Base-by-base conservation (phyloP, 2,888 invertebrate species). In the Periphyllus acericola region DNA sequence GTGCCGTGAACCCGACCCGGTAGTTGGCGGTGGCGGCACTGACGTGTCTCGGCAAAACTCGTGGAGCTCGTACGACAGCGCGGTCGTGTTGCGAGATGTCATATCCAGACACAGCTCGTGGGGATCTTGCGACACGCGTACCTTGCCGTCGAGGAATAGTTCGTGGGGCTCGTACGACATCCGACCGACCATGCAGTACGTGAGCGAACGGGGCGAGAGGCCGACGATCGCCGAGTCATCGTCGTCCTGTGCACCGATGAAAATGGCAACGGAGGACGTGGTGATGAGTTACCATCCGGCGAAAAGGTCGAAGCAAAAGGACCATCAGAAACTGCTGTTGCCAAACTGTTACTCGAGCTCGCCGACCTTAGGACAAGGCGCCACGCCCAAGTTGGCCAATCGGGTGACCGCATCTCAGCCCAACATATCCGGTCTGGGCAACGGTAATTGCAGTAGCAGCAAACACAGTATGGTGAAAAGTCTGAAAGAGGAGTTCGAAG, bases 401-500 rank as follows among this genome's bases (percentile, higher is more conserved):
- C 78, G 89, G 40, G 89, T 68, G 21, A 89, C 89, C 8, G 82
- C 72, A 6, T 60, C 81, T 5, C 85, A 89, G 32, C 85, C 89
- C 4, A 72, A 79, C 74, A 83, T 87, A 79, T 83, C 79, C 19
- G 87, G 83, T 89, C 80, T 74, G 91, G 91, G 89, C 89, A 90
- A 2, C 89, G 91, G 4, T 91, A 92, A 75, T 91, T 92, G 36
- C 92, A 92, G 89, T 90, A 93, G 93, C 34, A 78, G 52, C 21
- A 80, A 3, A 6, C 78, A 87, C 72, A 86, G 66, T 75, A 96
- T 95, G 91, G 97, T 97, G 90, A 95, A 95, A 93, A 96, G 95
- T 93, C 94, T 97, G 90, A 96, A 96, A 92, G 95, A 95, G 91
- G 97, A 96, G 92, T 97, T 97, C 92, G 97, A 97, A 93, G 96